Evolutionary conservation across 2,797 vertebrate genomes (phyloP).

Genomic region (Cetoscarus ocellatus): DNA sequence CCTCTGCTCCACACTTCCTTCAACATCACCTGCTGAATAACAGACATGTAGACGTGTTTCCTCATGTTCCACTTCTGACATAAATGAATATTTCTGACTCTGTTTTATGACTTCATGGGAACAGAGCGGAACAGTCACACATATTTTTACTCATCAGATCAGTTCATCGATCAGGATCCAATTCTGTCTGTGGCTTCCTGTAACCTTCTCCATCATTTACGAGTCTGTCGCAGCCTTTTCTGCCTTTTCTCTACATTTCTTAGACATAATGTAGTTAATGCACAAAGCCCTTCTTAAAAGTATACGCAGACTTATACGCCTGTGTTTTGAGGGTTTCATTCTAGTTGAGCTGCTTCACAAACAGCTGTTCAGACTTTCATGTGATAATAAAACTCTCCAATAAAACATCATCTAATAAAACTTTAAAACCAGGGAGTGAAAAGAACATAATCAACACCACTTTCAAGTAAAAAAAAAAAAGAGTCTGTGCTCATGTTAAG

Average conservation of each 20-base stretch:
- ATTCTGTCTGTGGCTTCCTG: slow-evolving; percentile 19
- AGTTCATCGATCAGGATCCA: slow-evolving; percentile 1
- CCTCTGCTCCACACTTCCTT: not conserved
- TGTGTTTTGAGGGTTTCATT: not conserved
- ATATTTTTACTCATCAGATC: slow-evolving; percentile 7
- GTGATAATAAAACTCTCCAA: slow-evolving; percentile 9
- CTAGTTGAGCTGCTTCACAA: not conserved
- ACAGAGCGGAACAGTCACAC: not conserved
- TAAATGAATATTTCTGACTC: not conserved
- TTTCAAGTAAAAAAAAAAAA: too few relatives aligned
- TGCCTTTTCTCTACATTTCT: too few relatives aligned
- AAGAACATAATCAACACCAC: too few relatives aligned
- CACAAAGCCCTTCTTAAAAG: too few relatives aligned
- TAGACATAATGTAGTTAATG: too few relatives aligned
- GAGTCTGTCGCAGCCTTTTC: not conserved
- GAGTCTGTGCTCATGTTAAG: too few relatives aligned
- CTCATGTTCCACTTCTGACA: not conserved
- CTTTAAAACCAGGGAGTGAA: too few relatives aligned
- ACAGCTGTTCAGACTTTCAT: slow-evolving; percentile 1
- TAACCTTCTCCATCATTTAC: not conserved
- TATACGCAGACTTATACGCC: too few relatives aligned
- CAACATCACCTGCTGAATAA: not conserved
- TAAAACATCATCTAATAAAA: slow-evolving; percentile 1
- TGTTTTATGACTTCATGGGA: not conserved
- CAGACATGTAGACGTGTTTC: not conserved